Percentiles rank a stretch among this genome's conserved stretches.
Conservation (phyloP, 1,140 invertebrate species). For the Lasioglossum baleicum region DNA sequence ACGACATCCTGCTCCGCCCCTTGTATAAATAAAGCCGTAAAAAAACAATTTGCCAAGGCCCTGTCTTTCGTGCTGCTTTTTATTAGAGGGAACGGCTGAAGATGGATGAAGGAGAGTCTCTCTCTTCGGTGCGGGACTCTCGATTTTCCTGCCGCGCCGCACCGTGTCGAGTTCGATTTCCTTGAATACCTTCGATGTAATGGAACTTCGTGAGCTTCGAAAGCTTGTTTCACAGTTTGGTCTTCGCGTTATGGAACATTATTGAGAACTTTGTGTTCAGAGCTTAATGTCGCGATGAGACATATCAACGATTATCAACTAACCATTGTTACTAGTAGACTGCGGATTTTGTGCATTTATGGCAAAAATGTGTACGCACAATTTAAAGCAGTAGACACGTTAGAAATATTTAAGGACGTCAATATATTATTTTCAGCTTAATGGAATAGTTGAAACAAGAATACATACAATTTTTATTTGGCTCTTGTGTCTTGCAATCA, state of each 20-base stretch:
- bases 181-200: neutral
- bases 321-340: too few relatives aligned
- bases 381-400: too few relatives aligned
- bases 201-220: neutral
- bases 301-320: too few relatives aligned
- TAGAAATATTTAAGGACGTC: too few relatives aligned
- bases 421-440: too few relatives aligned
- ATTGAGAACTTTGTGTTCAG: neutral
- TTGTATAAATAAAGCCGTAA: slow-evolving; percentile 49
- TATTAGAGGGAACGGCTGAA: slow-evolving; percentile 12
- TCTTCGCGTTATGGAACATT: neutral
- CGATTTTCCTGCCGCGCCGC: neutral
- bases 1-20: slow-evolving; percentile 11
- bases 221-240: neutral
- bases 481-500: too few relatives aligned
- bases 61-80: slow-evolving; percentile 10
- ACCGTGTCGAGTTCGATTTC: too few relatives aligned
- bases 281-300: too few relatives aligned
- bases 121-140: neutral
- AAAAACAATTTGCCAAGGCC: slow-evolving; percentile 36
- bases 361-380: too few relatives aligned
- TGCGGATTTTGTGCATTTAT: too few relatives aligned
- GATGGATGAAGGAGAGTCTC: slow-evolving; percentile 4
- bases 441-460: too few relatives aligned
- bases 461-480: too few relatives aligned